Base-by-base conservation (phyloP, 2,888 invertebrate species). In the Caenorhabditis sulstoni region DNA sequence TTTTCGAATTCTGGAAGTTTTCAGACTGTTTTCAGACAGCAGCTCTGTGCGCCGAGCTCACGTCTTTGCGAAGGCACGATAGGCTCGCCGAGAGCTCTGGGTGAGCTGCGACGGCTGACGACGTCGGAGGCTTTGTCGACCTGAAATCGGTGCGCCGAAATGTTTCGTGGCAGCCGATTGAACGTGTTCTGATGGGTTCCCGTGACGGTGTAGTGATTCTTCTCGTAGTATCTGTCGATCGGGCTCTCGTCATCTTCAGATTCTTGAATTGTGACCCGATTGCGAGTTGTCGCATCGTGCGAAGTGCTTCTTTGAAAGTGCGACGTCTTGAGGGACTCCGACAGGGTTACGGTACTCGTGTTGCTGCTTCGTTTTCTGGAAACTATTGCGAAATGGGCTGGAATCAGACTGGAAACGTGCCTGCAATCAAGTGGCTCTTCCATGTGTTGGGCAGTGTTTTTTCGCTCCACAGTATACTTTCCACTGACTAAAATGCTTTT, bases 1-100 rank as follows among this genome's bases (percentile, higher is more conserved):
- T 77, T 71, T 12, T 78, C 74, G 49, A 85, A 85, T 53, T 79
- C 85, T 84, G 58, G 47, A 75, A 20, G 22, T n/a, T 39, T 55
- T 55, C 18, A 16, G 18, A 18, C 16, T 9, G 1, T 7, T 35
- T 41, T 52, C 16, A n/a, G n/a, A n/a, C n/a, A n/a, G n/a, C n/a
- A n/a, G n/a, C n/a, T n/a, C n/a, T n/a, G n/a, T n/a, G n/a, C n/a
- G n/a, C n/a, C n/a, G n/a, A n/a, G n/a, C n/a, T n/a, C n/a, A 65
- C 65, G 65, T 18, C 67, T 45, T 18, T 67, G 49, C n/a, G 47
- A 20, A 0, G 61, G 70, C 1, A 70, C 5, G 44, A 70, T 45
- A n/a, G 53, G 61, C 4, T 45, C 35, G 12, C 14, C 41, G 7
- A 20, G 12, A 0, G 53, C 41, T 22, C 45, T 22, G 1, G 47